These are phyloP conservation scores for Xenopus tropicalis DNA, from an alignment of 2,113 vertebrate genomes.

Conservation along the genomic window DNA sequence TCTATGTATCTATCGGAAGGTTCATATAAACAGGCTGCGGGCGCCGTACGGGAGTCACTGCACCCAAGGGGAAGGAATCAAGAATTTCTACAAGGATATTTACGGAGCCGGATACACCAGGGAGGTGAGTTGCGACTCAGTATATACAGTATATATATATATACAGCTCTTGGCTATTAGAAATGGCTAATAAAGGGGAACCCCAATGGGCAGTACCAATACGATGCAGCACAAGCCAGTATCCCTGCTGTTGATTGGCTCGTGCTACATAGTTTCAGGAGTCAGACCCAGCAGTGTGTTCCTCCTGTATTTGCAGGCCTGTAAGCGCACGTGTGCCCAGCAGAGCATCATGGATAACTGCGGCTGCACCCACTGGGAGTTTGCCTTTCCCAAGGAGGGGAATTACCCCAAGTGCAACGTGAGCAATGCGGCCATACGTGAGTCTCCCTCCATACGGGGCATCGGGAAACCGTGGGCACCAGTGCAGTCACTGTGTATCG, in stretches of 20 bases:
- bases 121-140: constrained; percentile 42
- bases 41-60: constrained; percentile 43
- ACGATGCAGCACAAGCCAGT: too few species aligned
- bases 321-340: constrained; percentile 41
- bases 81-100: constrained; percentile 46
- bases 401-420: constrained; percentile 41
- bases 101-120: constrained; percentile 45
- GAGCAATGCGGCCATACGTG: constrained; percentile 13
- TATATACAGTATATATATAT: too few species aligned
- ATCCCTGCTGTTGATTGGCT: too few species aligned
- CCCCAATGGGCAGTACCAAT: too few species aligned
- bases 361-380: constrained; percentile 36
- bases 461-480: background rate
- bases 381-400: constrained; percentile 16
- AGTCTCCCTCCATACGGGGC: background rate
- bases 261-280: too few species aligned
- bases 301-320: constrained; percentile 5
- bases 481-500: too few species aligned
- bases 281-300: too few species aligned
- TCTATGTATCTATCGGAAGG: constrained; percentile 10
- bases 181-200: too few species aligned
- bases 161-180: too few species aligned
- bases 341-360: constrained; percentile 39
- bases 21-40: constrained; percentile 44
- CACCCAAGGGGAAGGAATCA: constrained; percentile 44